These are phyloP conservation scores for Ceratina japonica DNA, from an alignment of 1,140 invertebrate species.

Conservation along the genomic window DNA sequence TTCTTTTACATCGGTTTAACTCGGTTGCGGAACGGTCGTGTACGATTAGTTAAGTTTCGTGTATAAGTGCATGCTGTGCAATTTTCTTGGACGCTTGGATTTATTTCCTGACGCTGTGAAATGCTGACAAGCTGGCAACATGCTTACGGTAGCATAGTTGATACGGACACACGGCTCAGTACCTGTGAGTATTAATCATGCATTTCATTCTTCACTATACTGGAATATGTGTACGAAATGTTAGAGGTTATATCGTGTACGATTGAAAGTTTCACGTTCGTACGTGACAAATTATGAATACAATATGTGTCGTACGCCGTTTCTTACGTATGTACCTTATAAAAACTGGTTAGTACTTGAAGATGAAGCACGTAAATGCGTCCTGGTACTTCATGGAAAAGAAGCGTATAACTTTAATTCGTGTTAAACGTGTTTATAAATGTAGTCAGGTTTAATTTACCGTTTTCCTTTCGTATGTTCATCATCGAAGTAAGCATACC, in stretches of 20 bases:
- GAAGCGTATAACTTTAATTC: constrained; percentile 5
- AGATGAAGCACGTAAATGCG: not conserved
- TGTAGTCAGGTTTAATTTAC: too few relatives aligned
- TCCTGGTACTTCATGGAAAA: not conserved
- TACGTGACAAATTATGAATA: not conserved
- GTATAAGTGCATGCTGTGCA: constrained; percentile 39
- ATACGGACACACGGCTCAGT: constrained; percentile 61
- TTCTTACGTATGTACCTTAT: not conserved
- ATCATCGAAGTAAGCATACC: not conserved
- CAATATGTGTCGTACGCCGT: not conserved
- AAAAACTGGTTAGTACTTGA: not conserved
- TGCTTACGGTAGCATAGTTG: constrained; percentile 66
- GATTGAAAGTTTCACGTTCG: too few relatives aligned
- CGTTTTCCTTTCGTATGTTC: not conserved
- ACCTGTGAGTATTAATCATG: constrained; percentile 62
- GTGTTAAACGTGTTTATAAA: not conserved
- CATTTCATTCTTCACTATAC: not conserved
- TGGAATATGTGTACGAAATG: not conserved
- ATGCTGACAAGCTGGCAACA: constrained; percentile 73
- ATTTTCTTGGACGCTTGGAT: constrained; percentile 49
- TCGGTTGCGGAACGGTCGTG: constrained; percentile 11
- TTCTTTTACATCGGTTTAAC: constrained; percentile 1
- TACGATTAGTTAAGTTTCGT: constrained; percentile 30
- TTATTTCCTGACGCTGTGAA: constrained; percentile 66
- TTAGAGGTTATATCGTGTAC: constrained; percentile 42